Evolutionary conservation across 2,113 vertebrate species (phyloP), one percentile per base, ranked within the genome.

Genomic region (Haliaeetus leucogaster): DNA sequence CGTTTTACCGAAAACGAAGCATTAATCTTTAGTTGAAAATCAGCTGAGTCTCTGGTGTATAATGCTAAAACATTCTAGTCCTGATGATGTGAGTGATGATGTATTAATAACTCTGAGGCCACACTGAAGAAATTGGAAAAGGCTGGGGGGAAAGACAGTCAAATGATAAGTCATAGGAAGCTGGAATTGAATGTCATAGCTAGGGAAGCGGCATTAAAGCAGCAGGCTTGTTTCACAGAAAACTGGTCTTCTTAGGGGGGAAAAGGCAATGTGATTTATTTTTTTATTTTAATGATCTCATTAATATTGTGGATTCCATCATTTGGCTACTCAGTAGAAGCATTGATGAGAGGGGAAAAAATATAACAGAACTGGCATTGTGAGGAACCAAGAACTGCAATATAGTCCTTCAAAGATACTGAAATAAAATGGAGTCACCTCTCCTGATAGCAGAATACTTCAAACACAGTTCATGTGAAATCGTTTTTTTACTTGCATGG

Each of bases 161-260:
- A 43, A 68, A 12, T 21, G 48, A 0, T 78, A 43, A 63, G 38
- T 58, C n/a, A 26, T 5, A n/a, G 45, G 22, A 65, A 32, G 48
- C 13, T n/a, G 62, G 12, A 59, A 23, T 3, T 65, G 50, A 59
- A 65, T 7, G 0, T 42, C 20, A 11, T 16, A 23, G 48, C 26
- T 23, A 8, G n/a, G 27, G 11, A 61, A 43, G 36, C 11, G 19
- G 23, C n/a, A 17, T 47, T 88, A 38, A 38, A 65, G 56, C 40
- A 61, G 22, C 25, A 40, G 40, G n/a, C 11, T 36, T 70, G 38
- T 67, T 91, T 74, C 38, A 2, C 16, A 7, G 61, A 67, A 59
- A 53, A 45, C 12, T 1, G 1, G 3, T 53, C 3, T 0, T 83
- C 17, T 48, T 50, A 17, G 52, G 32, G 47, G 18, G n/a, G 26